phyloP scores from a whole-genome alignment of 2,888 invertebrate genomes.

The Synergus laeviventris region DNA sequence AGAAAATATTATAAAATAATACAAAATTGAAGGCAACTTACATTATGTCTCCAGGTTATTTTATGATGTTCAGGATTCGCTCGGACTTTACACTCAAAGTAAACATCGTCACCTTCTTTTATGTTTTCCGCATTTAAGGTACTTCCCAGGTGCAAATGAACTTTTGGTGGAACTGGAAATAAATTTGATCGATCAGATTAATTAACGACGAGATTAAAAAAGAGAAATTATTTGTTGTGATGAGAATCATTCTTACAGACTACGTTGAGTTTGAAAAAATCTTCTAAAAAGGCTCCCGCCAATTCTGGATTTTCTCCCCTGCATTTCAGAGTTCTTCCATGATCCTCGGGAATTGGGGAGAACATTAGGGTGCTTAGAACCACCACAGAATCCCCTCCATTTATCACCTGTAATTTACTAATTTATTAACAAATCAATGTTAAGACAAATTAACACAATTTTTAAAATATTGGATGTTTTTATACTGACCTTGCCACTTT shows the following conservation, averaged over 20 bases:
- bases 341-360: conserved; percentile 90
- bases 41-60: conserved; percentile 87
- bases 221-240: conserved; percentile 9
- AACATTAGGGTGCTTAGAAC: conserved; percentile 88
- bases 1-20: not conserved
- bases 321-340: conserved; percentile 89
- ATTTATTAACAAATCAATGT: not conserved
- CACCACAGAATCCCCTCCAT: conserved; percentile 80
- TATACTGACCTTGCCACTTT: conserved; percentile 84
- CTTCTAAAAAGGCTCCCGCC: conserved; percentile 86
- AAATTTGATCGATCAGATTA: not conserved
- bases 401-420: conserved; percentile 54
- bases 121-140: conserved; percentile 86
- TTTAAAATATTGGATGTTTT: not conserved
- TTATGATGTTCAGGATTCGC: conserved; percentile 87
- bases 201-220: not conserved
- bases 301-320: conserved; percentile 90
- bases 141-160: conserved; percentile 84
- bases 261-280: conserved; percentile 89
- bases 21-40: conserved; percentile 76
- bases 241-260: conserved; percentile 86
- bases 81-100: conserved; percentile 87
- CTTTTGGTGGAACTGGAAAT: conserved; percentile 84
- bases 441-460: not conserved
- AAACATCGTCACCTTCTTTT: conserved; percentile 88